These are phyloP conservation scores for Terrapene triunguis DNA, from an alignment of 2,113 vertebrate species.

Conservation along the genomic window DNA sequence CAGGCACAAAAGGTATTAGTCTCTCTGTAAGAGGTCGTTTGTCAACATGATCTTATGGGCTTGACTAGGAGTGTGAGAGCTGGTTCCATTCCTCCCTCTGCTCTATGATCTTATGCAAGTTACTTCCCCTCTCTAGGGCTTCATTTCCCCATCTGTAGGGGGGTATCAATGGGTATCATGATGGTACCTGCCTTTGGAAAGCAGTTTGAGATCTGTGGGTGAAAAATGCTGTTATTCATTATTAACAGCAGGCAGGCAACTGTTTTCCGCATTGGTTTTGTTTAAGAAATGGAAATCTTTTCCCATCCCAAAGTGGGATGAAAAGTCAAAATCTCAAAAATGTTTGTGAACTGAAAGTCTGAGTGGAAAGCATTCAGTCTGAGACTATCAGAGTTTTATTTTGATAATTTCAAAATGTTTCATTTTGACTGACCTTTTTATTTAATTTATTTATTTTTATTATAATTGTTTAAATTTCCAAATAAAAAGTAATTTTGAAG, in stretches of 20 bases:
- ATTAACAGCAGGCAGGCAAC: background rate
- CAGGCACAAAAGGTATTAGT: background rate
- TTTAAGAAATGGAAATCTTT: background rate
- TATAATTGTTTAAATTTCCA: background rate
- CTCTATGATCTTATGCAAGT: background rate
- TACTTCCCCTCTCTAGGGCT: background rate
- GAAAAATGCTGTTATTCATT: background rate
- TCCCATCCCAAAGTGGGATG: background rate
- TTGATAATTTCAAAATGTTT: background rate
- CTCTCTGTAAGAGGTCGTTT: background rate
- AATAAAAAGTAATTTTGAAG: background rate
- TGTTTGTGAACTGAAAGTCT: background rate
- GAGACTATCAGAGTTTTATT: background rate
- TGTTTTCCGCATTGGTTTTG: background rate
- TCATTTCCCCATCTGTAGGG: background rate
- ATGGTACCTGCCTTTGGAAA: background rate
- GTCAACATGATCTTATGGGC: background rate
- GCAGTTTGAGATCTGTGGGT: background rate
- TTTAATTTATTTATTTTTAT: no score
- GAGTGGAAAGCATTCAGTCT: background rate
- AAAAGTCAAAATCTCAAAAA: background rate
- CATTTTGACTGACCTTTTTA: background rate
- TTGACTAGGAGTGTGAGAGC: background rate
- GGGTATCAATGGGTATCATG: background rate
- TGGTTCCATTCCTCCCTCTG: background rate